Base-by-base conservation (phyloP, 2,113 vertebrate genomes). In the Melanotaenia duboulayi region DNA sequence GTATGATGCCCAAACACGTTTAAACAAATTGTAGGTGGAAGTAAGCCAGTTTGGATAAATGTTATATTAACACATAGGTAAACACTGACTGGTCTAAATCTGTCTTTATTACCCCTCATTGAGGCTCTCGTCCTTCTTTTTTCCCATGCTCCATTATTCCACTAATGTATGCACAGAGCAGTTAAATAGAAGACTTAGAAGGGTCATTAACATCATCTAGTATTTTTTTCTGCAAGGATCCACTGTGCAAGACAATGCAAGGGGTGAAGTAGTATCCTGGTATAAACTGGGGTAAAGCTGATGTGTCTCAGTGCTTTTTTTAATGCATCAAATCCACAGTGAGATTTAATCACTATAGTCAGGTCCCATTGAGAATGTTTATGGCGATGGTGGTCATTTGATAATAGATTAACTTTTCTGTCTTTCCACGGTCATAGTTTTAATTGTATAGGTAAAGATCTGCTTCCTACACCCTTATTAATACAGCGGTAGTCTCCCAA, bases 191-290 rank as follows among this genome's bases (percentile, higher is more conserved):
- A 19, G 51, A 9, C 28, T 69, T 12, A 40, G 24, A 49, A 16
- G 23, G 60, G 64, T 70, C 73, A 61, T 82, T 82, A 61, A 76
- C 71, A 67, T 76, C 76, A 58, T 51, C 28, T n/a, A n/a, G n/a
- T n/a, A 19, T 13, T 50, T 37, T 70, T 68, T 20, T 13, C 60
- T 12, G 12, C 52, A 37, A 20, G 28, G 55, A 75, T 57, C 49
- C 52, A 42, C 40, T 57, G 12, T 68, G 54, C 35, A 25, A 76
- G 75, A 69, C 79, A 22, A 67, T 37, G 69, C 11, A 2, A 12
- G 40, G 25, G 28, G 19, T 37, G 2, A 40, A 65, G 56, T 37
- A 37, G 35, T 66, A 62, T 63, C 50, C 42, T 0, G 0, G 1
- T 11, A 1, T n/a, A 52, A 68, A 78, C 22, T 42, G 71, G 46